These are phyloP conservation scores for Zeugodacus cucurbitae DNA, from an alignment of 1,140 invertebrate species.

Conservation along the genomic window DNA sequence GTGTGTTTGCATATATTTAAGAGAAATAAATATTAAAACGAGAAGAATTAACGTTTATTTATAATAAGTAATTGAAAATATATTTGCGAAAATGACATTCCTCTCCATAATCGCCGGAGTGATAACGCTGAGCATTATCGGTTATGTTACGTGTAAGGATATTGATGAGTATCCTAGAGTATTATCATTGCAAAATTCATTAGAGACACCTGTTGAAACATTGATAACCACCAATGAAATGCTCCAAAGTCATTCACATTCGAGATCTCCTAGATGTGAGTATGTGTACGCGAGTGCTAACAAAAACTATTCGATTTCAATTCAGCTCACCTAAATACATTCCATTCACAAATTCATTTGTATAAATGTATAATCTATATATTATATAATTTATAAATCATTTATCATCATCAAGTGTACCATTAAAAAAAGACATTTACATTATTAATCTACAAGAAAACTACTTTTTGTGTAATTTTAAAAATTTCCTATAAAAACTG, in stretches of 20 bases:
- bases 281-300: constrained; percentile 36
- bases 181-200: constrained; percentile 21
- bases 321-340: not conserved
- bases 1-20: too few species aligned
- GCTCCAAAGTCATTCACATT: constrained; percentile 38
- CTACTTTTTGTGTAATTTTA: too few species aligned
- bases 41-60: not conserved
- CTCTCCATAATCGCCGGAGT: not conserved
- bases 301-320: not conserved
- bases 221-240: not conserved
- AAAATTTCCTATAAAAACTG: too few species aligned
- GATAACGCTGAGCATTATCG: constrained; percentile 39
- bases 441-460: too few species aligned
- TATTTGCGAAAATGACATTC: not conserved
- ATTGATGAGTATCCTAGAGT: not conserved
- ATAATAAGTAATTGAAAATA: not conserved
- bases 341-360: too few species aligned
- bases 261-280: constrained; percentile 43
- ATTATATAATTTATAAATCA: too few species aligned
- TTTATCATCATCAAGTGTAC: not conserved
- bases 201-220: not conserved
- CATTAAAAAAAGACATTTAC: not conserved
- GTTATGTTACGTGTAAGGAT: constrained; percentile 42
- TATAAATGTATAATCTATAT: too few species aligned
- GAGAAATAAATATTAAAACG: not conserved